A percentile compares a stretch with the other conserved stretches of the same genome.
Conservation (phyloP, 2,113 vertebrate genomes). For the Platichthys flesus region DNA sequence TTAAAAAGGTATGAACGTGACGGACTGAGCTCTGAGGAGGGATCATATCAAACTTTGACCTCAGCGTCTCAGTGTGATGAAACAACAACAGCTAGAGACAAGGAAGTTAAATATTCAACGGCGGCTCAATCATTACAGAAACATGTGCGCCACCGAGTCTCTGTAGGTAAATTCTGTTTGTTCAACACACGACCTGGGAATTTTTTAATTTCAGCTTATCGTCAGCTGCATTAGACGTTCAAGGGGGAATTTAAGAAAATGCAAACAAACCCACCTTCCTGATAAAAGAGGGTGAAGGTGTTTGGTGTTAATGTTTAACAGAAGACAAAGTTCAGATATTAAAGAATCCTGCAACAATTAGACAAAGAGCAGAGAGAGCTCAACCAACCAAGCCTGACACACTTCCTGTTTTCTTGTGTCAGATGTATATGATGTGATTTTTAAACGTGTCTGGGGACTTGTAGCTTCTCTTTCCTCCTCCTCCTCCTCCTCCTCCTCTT, state of each 20-base stretch:
- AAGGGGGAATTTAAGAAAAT: neutral
- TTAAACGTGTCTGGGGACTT: too few relatives aligned
- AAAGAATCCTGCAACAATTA: neutral
- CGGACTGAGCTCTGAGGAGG: neutral
- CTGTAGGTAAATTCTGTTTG: too few relatives aligned
- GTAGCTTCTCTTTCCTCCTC: too few relatives aligned
- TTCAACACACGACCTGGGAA: conserved; percentile 17
- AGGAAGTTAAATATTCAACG: conserved; percentile 56
- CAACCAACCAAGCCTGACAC: too few relatives aligned
- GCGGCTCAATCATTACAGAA: conserved; percentile 6
- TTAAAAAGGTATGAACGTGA: neutral
- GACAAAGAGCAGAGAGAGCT: neutral
- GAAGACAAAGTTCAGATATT: neutral
- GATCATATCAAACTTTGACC: conserved; percentile 20
- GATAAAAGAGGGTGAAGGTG: neutral
- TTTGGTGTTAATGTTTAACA: conserved; percentile 29
- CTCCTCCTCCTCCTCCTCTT: too few relatives aligned
- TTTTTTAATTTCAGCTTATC: conserved; percentile 31
- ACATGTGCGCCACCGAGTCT: too few relatives aligned
- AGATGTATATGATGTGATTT: too few relatives aligned
- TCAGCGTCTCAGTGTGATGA: neutral
- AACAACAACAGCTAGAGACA: neutral
- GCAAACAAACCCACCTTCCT: too few relatives aligned
- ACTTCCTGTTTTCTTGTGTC: too few relatives aligned
- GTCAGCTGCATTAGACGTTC: neutral